Evolutionary conservation across 2,113 vertebrate genomes (phyloP), one percentile per base, ranked within the genome.

Genomic region (Megaceryle torquata): DNA sequence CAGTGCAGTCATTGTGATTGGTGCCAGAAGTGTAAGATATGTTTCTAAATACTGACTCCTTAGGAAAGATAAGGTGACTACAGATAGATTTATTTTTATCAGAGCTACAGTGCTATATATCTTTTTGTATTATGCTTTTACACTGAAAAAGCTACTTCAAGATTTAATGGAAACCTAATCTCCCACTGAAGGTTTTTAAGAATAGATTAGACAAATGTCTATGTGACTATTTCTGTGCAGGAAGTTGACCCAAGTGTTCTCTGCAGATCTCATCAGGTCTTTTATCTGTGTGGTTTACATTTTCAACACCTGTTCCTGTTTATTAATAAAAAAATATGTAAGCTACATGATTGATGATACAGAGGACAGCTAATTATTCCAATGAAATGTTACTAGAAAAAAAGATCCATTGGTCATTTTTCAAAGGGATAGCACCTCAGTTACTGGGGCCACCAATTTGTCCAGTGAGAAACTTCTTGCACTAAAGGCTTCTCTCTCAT

Each of bases 141-240:
- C 17, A n/a, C 53, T 72, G 48, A 64, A 92, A 93, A 91, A 70
- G n/a, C 61, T 90, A 37, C 57, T 48, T 72, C 1, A 5, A 71
- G 75, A 33, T 93, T 89, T 96, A 89, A 76, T 59, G n/a, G 53
- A 68, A n/a, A 37, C 39, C 12, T 94, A 89, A 93, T 87, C 72
- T 96, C 44, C 60, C 70, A 37, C 57, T 64, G 75, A 54, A 87
- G 39, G 37, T 82, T 89, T 96, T 87, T 70, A 89, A 82, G 61
- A 88, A 67, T 37, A 91, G 79, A 63, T 91, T 71, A 94, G 79
- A 82, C 67, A 82, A 43, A 82, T 51, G 43, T 82, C 75, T 82
- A 2, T 35, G 64, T 70, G 78, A 82, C 54, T 93, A 13, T 94
- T 94, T 87, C 74, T 85, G 90, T 91, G 78, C 70, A 82, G 70